A percentile compares a stretch with the other conserved stretches of the same genome.
phyloP scores from a whole-genome alignment of 2,797 vertebrate genomes.

The Enteromius trimaculatus region DNA sequence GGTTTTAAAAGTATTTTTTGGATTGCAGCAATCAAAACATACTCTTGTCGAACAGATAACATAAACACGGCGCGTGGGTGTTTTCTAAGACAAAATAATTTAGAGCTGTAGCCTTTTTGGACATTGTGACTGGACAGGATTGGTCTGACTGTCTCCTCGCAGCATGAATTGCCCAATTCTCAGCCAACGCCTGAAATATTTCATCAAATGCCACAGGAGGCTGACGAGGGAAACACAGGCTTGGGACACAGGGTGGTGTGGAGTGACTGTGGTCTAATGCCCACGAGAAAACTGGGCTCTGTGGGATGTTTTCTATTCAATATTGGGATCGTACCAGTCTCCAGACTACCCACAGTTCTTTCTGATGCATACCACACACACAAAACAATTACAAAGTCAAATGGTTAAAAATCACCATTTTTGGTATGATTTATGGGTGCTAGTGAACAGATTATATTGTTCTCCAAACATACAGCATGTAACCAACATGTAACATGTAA shows the following conservation, averaged over 20 bases:
- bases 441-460: not conserved
- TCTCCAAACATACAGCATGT: not conserved
- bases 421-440: not conserved
- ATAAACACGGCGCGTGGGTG: not conserved
- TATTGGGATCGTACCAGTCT: not conserved
- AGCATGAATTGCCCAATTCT: constrained; percentile 64
- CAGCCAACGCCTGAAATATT: constrained; percentile 72
- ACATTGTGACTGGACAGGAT: constrained; percentile 49
- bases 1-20: constrained; percentile 22
- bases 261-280: constrained; percentile 42
- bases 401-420: not conserved
- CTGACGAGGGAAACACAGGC: constrained; percentile 45
- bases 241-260: constrained; percentile 23
- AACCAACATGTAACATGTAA: not conserved
- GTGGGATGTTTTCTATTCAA: constrained; percentile 23
- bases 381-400: not conserved
- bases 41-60: not conserved
- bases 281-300: constrained; percentile 27
- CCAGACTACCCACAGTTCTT: not conserved
- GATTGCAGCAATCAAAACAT: constrained; percentile 16
- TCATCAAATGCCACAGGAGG: constrained; percentile 47
- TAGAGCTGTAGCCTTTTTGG: constrained; percentile 60
- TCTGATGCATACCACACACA: not conserved
- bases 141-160: constrained; percentile 60
- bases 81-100: constrained; percentile 54